Base-by-base conservation (phyloP, 2,888 invertebrate species). In the Habroteleia sp. region DNA sequence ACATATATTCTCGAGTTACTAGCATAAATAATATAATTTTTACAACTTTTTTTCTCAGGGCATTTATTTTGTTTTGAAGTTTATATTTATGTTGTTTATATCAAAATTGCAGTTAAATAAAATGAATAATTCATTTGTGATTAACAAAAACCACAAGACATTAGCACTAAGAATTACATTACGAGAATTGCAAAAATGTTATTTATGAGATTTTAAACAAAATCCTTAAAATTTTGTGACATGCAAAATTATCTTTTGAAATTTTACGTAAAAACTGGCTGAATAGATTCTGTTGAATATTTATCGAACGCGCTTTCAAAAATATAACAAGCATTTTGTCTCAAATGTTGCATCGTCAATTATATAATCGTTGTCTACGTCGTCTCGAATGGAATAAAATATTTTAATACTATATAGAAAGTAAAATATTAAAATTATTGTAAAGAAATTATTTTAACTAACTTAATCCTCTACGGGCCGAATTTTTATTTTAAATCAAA, bases 221-320 rank as follows among this genome's bases (percentile, higher is more conserved):
- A 42, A 23, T 42, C 10, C 11, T 23, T 42, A 39, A 42, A 5
- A 11, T 23, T 42, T 42, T 25, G 25, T 33, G n/a, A 33, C 6
- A 48, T 33, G 20, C 7, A 48, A 48, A 48, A 20, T 33, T 2
- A 33, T 11, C 6, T 33, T 11, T 3, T 17, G 6, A 46, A 48
- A 33, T 48, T 48, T 31, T 7, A 33, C 7, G 33, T 33, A 48
- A 48, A 48, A 33, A 48, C 48, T 48, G 48, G 33, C 33, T 10
- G 31, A 46, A 31, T 46, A 46, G 17, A 31, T 33, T 33, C 33
- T 33, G 11, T 20, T 31, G 33, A 48, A 44, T 27, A 44, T 25
- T 25, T 13, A 46, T 29, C 17, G 16, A 46, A n/a, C 29, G 8
- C 23, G 11, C 16, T 46, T 31, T 46, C 14, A 20, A 39, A 17